Evolutionary conservation across 2,888 invertebrate species (phyloP).

Genomic region (Spilarctia lutea): DNA sequence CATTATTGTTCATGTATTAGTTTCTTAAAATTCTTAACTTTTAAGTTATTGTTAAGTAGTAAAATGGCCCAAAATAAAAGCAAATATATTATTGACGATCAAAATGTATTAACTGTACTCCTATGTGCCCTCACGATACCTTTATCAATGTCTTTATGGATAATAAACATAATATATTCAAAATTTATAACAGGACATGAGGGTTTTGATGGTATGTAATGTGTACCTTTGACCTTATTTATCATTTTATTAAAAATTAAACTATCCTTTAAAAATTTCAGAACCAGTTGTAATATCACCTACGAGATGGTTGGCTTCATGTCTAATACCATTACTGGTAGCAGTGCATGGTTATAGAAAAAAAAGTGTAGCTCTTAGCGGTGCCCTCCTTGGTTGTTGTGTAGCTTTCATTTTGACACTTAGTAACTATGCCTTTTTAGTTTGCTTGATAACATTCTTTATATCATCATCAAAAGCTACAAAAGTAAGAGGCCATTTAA

Average conservation of each 20-base stretch:
- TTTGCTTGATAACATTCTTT: slow-evolving; percentile 92
- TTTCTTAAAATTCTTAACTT: not conserved
- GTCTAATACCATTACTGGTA: slow-evolving; percentile 88
- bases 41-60: not conserved
- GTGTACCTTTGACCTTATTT: not conserved
- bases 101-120: slow-evolving; percentile 85
- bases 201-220: slow-evolving; percentile 84
- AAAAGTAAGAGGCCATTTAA: slow-evolving; percentile 89
- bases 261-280: slow-evolving; percentile 55
- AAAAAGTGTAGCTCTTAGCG: slow-evolving; percentile 90
- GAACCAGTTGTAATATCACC: slow-evolving; percentile 88
- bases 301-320: slow-evolving; percentile 88
- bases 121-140: slow-evolving; percentile 90
- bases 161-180: slow-evolving; percentile 89
- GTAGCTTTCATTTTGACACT: slow-evolving; percentile 93
- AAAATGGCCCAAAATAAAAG: slow-evolving; percentile 48
- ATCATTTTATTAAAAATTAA: not conserved
- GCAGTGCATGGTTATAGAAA: slow-evolving; percentile 89
- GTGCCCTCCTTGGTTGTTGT: slow-evolving; percentile 89
- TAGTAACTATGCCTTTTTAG: slow-evolving; percentile 92
- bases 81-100: slow-evolving; percentile 64
- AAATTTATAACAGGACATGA: slow-evolving; percentile 82
- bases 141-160: slow-evolving; percentile 92
- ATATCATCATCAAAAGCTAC: slow-evolving; percentile 93
- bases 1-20: not conserved